These are phyloP conservation scores for Chloroceryle inda DNA, from an alignment of 2,797 vertebrate genomes.

Conservation along the genomic window DNA sequence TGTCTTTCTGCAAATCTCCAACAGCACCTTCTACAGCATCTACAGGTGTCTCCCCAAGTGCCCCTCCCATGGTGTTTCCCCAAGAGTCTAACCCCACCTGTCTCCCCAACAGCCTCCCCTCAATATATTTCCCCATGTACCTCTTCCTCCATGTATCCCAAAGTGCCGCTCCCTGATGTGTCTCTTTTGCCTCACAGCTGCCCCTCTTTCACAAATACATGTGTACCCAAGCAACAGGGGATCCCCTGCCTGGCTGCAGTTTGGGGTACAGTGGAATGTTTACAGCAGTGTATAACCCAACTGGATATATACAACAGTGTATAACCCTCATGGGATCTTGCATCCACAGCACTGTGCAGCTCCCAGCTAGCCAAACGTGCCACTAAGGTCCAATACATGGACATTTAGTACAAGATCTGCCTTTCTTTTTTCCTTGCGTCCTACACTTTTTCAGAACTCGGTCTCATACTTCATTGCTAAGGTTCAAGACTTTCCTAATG, in stretches of 20 bases:
- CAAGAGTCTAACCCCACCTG: too few species aligned
- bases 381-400: not conserved
- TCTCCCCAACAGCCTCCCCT: not conserved
- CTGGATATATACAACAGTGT: not conserved
- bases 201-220: not conserved
- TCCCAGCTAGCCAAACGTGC: not conserved
- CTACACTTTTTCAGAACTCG: not conserved
- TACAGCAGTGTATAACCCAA: not conserved
- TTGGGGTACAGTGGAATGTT: not conserved
- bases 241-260: not conserved
- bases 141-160: rapidly evolving
- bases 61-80: too few species aligned
- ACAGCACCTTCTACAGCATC: not conserved
- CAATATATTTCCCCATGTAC: not conserved
- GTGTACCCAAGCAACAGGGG: rapidly evolving
- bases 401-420: not conserved
- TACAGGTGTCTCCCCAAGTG: rapidly evolving
- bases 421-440: not conserved
- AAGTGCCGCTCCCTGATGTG: not conserved
- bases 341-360: too few species aligned
- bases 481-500: not conserved
- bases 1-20: not conserved
- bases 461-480: not conserved
- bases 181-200: rapidly evolving
- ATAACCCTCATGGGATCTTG: not conserved